A percentile compares a stretch with the other conserved stretches of the same genome.
phyloP scores from a whole-genome alignment of 2,113 vertebrate species.

The Percina caprodes region DNA sequence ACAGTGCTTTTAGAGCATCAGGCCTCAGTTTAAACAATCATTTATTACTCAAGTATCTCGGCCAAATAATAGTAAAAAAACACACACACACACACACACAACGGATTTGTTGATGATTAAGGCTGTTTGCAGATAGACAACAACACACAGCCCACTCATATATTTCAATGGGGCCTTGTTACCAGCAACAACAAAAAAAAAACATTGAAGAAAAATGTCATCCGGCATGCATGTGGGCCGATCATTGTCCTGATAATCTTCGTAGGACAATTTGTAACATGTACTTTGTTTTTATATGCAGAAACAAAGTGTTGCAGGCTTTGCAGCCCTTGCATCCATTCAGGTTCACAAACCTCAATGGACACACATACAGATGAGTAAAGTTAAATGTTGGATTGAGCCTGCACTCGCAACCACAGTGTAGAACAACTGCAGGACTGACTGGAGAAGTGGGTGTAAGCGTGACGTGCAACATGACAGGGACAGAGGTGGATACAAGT shows the following conservation, averaged over 20 bases:
- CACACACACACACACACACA: background rate
- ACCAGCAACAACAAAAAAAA: background rate
- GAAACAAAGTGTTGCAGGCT: background rate
- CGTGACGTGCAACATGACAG: slow-evolving; percentile 43
- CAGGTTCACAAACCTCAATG: background rate
- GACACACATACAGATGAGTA: background rate
- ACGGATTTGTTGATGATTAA: slow-evolving; percentile 8
- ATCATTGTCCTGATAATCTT: background rate
- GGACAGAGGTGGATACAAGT: slow-evolving; percentile 60
- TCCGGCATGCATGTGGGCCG: background rate
- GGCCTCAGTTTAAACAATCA: slow-evolving; percentile 1
- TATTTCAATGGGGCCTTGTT: background rate
- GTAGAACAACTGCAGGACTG: slow-evolving; percentile 16
- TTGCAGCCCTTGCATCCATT: background rate
- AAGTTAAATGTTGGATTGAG: background rate
- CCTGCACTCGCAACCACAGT: background rate
- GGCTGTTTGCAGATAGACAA: background rate
- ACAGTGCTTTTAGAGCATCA: background rate
- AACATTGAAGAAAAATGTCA: background rate
- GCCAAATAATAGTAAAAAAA: background rate
- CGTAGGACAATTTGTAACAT: too few relatives aligned
- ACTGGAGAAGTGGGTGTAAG: slow-evolving; percentile 18
- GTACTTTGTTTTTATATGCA: background rate
- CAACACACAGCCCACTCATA: slow-evolving; percentile 3
- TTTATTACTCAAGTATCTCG: slow-evolving; percentile 3